Base-by-base conservation (phyloP, 2,797 vertebrate genomes). In the Enteromius argenteus region DNA sequence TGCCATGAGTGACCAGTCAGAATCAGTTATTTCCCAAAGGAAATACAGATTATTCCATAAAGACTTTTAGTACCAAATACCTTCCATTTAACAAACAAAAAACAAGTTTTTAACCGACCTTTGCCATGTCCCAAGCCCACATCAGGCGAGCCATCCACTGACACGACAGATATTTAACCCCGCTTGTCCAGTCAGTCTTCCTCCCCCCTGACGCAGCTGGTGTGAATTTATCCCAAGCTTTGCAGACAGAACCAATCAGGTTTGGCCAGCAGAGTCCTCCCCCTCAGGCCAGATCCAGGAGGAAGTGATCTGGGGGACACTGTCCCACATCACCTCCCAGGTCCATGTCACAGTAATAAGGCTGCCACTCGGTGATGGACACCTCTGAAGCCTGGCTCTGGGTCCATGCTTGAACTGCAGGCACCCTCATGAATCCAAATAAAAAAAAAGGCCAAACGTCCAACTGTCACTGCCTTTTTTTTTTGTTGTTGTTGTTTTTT, bases 291-390 rank as follows among this genome's bases (percentile, higher is more conserved):
- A 83, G 60, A 81, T 86, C 89, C 86, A 77, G 73, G 84, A 81
- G 67, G 49, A 86, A 80, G 87, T 78, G 81, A 79, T 85, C 53
- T 73, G 78, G 35, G 30, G 53, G 82, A 75, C 73, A 67, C 30
- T 46, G 49, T 79, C 80, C 62, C 80, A 49, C 79, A 85, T 87
- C 81, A 87, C 82, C 87, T 81, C 79, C 72, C 84, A 84, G 86
- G 71, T 81, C 86, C 64, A 23, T 85, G 87, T 88, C 88, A 88
- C 83, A 82, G 83, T 90, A 89, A 90, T 90, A 87, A 86, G 84
- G 58, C 87, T 90, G 88, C 86, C 87, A 84, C 64, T 88, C 83
- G 21, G 53, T 87, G 86, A 89, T 85, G 81, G 88, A 89, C 87
- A 73, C 79, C 87, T 81, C 81, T 89, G 86, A 90, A 84, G 86